Evolutionary conservation across 2,797 vertebrate species (phyloP).

Genomic region (Euphonia xanthogaster): DNA sequence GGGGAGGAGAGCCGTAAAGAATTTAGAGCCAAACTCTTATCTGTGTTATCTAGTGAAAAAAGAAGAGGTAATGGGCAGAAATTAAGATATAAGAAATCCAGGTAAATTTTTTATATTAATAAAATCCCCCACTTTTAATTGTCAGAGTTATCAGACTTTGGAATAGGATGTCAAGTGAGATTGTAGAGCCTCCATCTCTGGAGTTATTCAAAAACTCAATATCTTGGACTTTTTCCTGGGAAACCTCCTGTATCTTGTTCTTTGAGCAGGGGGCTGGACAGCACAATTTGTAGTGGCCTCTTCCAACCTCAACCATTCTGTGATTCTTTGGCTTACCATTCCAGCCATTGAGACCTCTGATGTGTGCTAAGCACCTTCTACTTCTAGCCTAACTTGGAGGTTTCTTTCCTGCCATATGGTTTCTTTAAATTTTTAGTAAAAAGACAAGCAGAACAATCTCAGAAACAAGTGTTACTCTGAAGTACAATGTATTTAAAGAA

Average conservation of each 20-base stretch:
- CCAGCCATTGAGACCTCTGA: rapidly evolving
- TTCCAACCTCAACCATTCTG: background rate
- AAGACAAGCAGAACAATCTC: background rate
- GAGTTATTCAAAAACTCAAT: background rate
- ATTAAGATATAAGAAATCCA: background rate
- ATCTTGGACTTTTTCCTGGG: background rate
- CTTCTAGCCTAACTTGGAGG: background rate
- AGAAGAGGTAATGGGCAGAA: background rate
- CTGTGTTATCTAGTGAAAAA: background rate
- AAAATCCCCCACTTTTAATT: background rate
- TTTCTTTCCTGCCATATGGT: background rate
- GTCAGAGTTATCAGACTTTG: background rate
- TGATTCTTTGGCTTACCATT: background rate
- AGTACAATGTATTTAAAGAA: background rate
- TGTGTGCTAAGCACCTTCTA: background rate
- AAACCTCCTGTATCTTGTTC: background rate
- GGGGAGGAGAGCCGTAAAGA: background rate
- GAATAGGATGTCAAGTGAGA: background rate
- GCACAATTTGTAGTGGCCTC: rapidly evolving
- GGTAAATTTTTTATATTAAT: rapidly evolving
- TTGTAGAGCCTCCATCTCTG: background rate
- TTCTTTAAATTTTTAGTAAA: background rate
- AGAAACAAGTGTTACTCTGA: background rate
- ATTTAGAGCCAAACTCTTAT: background rate
- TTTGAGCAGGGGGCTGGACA: background rate